These are phyloP conservation scores for Muscicapa adusta DNA, from an alignment of 2,113 vertebrate genomes.

Conservation along the genomic window DNA sequence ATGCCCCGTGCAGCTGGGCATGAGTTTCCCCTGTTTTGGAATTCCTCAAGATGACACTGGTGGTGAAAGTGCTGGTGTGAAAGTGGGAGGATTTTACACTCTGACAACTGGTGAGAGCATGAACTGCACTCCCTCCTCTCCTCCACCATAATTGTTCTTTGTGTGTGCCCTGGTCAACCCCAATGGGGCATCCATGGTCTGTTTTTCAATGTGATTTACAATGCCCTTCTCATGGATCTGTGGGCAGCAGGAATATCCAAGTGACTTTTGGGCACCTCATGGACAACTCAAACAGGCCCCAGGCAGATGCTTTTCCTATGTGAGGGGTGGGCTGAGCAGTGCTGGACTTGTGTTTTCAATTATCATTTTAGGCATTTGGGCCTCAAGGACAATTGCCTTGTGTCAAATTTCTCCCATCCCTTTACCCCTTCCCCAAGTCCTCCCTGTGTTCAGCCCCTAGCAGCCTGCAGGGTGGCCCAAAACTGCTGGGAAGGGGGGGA, in stretches of 20 bases:
- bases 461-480: not conserved
- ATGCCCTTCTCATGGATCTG: not conserved
- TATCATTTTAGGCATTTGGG: not conserved
- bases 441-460: not conserved
- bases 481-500: not conserved
- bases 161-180: not conserved
- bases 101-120: fast-evolving
- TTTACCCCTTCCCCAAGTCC: not conserved
- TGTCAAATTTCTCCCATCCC: not conserved
- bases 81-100: not conserved
- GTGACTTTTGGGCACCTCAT: not conserved
- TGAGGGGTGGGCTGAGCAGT: not conserved
- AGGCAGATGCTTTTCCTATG: not conserved
- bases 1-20: not conserved
- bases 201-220: not conserved
- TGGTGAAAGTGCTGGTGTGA: too few relatives aligned
- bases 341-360: fast-evolving
- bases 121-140: not conserved
- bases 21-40: not conserved
- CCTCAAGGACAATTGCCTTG: not conserved
- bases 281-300: not conserved
- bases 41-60: not conserved
- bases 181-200: not conserved
- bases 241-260: not conserved
- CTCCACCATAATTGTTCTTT: not conserved